Conservation (phyloP, 1,140 invertebrate genomes). For the Euschistus heros region DNA sequence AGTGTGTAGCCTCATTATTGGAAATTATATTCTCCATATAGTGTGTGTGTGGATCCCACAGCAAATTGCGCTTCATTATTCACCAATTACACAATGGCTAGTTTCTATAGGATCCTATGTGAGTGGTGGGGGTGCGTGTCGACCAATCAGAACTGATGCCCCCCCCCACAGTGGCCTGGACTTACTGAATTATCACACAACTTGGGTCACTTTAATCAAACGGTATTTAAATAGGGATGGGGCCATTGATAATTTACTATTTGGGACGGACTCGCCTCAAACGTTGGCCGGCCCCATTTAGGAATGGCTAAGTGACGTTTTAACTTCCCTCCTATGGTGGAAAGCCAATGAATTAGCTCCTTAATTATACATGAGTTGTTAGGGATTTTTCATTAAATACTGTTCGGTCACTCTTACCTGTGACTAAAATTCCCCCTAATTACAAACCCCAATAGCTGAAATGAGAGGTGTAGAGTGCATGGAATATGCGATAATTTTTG, state of each 20-base stretch:
- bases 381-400: no score
- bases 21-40: slow-evolving; percentile 16
- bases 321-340: not conserved
- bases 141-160: slow-evolving; percentile 11
- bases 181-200: slow-evolving; percentile 10
- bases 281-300: not conserved
- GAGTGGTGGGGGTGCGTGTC: not conserved
- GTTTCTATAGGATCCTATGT: slow-evolving; percentile 2
- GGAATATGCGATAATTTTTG: no score
- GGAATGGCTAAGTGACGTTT: slow-evolving; percentile 9
- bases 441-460: no score
- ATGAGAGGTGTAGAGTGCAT: no score
- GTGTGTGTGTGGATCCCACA: not conserved
- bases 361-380: no score
- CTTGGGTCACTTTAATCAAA: slow-evolving; percentile 12
- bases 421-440: no score
- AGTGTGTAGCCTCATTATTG: slow-evolving; percentile 11
- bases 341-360: no score
- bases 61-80: slow-evolving; percentile 12
- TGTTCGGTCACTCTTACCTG: no score
- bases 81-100: slow-evolving; percentile 8
- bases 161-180: not conserved
- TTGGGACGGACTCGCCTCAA: not conserved
- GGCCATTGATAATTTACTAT: slow-evolving; percentile 5
- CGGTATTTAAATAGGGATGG: slow-evolving; percentile 12